phyloP scores from a whole-genome alignment of 2,888 invertebrate genomes.

The Rambutsinella grinnellia region DNA sequence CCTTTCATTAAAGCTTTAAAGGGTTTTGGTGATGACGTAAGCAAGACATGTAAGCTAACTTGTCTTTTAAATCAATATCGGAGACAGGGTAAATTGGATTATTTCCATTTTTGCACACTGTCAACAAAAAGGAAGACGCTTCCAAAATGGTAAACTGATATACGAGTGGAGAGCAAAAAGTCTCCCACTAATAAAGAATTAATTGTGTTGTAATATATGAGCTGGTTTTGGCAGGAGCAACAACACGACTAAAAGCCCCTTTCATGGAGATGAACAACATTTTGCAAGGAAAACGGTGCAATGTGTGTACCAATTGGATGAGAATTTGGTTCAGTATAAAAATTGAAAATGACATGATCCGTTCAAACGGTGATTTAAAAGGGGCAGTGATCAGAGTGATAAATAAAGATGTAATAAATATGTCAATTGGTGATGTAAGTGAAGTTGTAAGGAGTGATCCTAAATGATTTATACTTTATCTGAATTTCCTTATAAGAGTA shows the following conservation, averaged over 20 bases:
- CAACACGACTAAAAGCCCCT: not conserved
- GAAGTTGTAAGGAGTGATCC: too few species aligned
- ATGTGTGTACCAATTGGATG: too few species aligned
- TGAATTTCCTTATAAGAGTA: too few species aligned
- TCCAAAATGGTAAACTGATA: not conserved
- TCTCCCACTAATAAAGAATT: not conserved
- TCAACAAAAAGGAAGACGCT: not conserved
- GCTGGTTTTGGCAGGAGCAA: not conserved
- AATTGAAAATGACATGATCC: conserved; percentile 1
- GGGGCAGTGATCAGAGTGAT: not conserved
- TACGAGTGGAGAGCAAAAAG: not conserved
- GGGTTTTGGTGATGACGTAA: not conserved
- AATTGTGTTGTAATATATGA: not conserved
- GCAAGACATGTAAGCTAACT: not conserved
- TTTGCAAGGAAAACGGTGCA: not conserved
- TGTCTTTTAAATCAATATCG: not conserved
- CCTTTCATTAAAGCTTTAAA: too few species aligned
- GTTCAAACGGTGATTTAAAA: not conserved
- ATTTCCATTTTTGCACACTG: not conserved
- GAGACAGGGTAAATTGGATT: not conserved
- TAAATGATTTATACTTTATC: too few species aligned
- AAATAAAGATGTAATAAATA: too few species aligned
- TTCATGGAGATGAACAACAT: not conserved
- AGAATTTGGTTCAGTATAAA: too few species aligned
- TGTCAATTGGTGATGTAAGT: too few species aligned